phyloP scores from a whole-genome alignment of 2,797 vertebrate species.

The Argyrosomus regius region DNA sequence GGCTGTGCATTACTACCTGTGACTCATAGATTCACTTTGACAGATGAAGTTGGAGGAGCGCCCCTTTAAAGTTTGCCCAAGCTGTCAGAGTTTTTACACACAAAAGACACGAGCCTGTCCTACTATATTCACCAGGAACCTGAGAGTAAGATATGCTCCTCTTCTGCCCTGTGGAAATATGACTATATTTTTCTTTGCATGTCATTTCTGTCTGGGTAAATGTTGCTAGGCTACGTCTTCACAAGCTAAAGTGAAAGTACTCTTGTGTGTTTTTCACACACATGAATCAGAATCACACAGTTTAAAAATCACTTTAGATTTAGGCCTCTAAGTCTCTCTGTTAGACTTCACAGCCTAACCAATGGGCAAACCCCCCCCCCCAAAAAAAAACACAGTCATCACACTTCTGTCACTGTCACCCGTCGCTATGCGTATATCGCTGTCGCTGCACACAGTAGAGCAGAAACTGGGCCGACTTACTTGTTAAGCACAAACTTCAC shows the following conservation, averaged over 20 bases:
- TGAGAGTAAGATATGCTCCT: neutral
- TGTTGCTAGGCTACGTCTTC: conserved; percentile 2
- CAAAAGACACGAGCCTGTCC: conserved; percentile 24
- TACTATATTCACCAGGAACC: conserved; percentile 2
- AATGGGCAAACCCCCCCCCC: neutral
- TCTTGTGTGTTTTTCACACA: neutral
- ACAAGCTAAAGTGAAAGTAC: neutral
- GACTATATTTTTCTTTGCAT: neutral
- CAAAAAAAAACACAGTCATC: neutral
- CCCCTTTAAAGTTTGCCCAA: conserved; percentile 38
- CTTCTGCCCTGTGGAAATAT: conserved; percentile 1
- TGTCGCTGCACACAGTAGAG: conserved; percentile 35
- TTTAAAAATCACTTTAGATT: conserved; percentile 70
- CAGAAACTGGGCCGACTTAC: conserved; percentile 39
- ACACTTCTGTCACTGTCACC: conserved; percentile 24
- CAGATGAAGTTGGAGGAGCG: conserved; percentile 18
- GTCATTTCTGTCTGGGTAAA: conserved; percentile 5
- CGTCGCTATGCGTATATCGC: conserved; percentile 6
- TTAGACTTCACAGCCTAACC: conserved; percentile 28
- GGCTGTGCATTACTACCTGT: neutral
- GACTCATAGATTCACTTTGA: conserved; percentile 11
- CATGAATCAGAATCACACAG: conserved; percentile 14
- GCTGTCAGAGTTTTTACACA: conserved; percentile 28
- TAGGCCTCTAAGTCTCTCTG: conserved; percentile 27
- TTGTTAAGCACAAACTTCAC: conserved; percentile 43